These are phyloP conservation scores for Rafetus swinhoei DNA, from an alignment of 2,113 vertebrate genomes.

Conservation along the genomic window DNA sequence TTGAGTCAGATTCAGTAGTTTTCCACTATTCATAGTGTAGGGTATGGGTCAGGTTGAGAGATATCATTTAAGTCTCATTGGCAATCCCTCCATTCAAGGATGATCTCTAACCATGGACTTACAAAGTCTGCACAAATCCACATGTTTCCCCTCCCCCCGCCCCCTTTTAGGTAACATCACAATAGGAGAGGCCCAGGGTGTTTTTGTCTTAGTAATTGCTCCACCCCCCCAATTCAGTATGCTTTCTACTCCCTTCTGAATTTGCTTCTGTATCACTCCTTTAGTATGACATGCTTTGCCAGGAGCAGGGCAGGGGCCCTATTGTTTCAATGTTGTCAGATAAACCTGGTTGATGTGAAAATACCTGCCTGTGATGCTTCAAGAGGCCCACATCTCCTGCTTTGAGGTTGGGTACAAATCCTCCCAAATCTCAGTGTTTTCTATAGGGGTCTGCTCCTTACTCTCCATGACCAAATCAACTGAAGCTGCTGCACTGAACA, in stretches of 20 bases:
- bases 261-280: not conserved
- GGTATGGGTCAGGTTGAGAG: not conserved
- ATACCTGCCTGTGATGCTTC: too few relatives aligned
- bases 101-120: too few relatives aligned
- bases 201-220: not conserved
- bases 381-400: not conserved
- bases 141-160: not conserved
- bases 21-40: not conserved
- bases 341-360: too few relatives aligned
- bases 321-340: not conserved
- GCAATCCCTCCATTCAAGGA: too few relatives aligned
- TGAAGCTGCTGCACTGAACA: not conserved
- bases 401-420: not conserved
- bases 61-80: not conserved
- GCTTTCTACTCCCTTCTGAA: too few relatives aligned
- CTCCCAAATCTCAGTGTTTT: too few relatives aligned
- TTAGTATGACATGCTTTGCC: not conserved
- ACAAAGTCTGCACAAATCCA: not conserved
- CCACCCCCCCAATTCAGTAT: too few relatives aligned
- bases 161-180: not conserved
- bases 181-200: not conserved
- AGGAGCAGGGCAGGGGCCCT: not conserved
- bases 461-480: not conserved
- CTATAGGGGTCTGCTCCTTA: not conserved
- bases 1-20: not conserved